Conservation (phyloP, 2,888 invertebrate species). For the Cosmia trapezina region DNA sequence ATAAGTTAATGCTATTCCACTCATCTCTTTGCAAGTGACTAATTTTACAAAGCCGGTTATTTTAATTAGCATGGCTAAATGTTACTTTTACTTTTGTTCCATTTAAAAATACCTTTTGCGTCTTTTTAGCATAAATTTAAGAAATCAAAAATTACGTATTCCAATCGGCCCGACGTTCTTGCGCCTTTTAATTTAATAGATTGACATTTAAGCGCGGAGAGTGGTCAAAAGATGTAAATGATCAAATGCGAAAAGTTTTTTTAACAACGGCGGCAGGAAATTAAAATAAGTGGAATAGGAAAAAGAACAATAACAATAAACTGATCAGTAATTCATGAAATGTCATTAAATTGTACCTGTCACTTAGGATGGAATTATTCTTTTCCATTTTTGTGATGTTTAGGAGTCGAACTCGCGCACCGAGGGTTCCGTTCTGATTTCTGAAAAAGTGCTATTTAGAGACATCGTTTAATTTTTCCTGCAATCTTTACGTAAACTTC, state of each 20-base stretch:
- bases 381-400: conserved; percentile 4
- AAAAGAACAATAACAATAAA: not conserved
- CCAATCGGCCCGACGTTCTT: conserved; percentile 64
- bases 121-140: conserved; percentile 45
- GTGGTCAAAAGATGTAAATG: conserved; percentile 32
- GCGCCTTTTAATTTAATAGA: conserved; percentile 54
- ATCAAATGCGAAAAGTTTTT: conserved; percentile 34
- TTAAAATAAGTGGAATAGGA: conserved; percentile 3
- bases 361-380: not conserved
- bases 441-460: too few relatives aligned
- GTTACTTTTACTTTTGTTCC: conserved; percentile 50
- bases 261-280: not conserved
- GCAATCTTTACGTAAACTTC: too few relatives aligned
- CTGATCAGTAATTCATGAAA: not conserved
- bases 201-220: conserved; percentile 44
- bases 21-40: conserved; percentile 22
- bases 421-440: too few relatives aligned
- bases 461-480: too few relatives aligned
- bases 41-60: conserved; percentile 35
- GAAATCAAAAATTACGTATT: conserved; percentile 67
- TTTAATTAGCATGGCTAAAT: conserved; percentile 53
- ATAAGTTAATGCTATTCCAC: conserved; percentile 19
- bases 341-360: conserved; percentile 13
- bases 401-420: too few relatives aligned
- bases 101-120: conserved; percentile 54